Evolutionary conservation across 2,888 invertebrate species (phyloP).

Genomic region (Ecdyonurus torrentis): DNA sequence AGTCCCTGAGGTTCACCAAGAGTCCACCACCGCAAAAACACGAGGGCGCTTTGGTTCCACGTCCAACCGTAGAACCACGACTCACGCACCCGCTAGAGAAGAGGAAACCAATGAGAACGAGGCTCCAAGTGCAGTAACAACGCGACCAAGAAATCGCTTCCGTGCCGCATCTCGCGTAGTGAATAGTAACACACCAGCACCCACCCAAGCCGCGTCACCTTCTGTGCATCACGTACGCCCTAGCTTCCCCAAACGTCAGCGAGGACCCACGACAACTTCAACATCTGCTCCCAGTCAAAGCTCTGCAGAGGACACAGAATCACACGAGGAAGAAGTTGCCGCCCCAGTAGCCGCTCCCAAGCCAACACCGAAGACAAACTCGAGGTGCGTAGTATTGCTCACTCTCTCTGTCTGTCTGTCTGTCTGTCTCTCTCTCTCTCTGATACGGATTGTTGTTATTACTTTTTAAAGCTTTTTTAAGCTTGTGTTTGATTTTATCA

Average conservation of each 20-base stretch:
- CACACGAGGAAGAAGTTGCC: not conserved
- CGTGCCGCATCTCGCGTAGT: conserved; percentile 15
- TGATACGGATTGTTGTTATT: too few species aligned
- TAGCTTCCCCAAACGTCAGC: not conserved
- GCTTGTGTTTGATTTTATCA: too few species aligned
- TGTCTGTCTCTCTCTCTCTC: too few species aligned
- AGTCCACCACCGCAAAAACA: conserved; percentile 11
- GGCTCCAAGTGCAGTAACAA: conserved; percentile 39
- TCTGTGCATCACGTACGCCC: not conserved
- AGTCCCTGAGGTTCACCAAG: conserved; percentile 15
- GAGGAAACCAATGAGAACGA: conserved; percentile 31
- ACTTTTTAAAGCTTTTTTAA: too few species aligned
- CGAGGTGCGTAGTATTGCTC: too few species aligned
- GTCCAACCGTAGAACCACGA: conserved; percentile 12
- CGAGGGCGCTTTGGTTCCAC: conserved; percentile 6
- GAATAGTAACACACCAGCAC: not conserved
- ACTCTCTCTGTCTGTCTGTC: too few species aligned
- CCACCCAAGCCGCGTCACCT: not conserved
- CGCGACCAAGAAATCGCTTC: conserved; percentile 46
- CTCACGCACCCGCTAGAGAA: conserved; percentile 23
- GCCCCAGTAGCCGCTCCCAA: not conserved
- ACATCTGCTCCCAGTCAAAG: not conserved
- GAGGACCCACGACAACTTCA: not conserved
- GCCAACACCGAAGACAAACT: not conserved
- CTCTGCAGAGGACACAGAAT: not conserved